Evolutionary conservation across 2,797 vertebrate genomes (phyloP).

Genomic region (Alauda arvensis): DNA sequence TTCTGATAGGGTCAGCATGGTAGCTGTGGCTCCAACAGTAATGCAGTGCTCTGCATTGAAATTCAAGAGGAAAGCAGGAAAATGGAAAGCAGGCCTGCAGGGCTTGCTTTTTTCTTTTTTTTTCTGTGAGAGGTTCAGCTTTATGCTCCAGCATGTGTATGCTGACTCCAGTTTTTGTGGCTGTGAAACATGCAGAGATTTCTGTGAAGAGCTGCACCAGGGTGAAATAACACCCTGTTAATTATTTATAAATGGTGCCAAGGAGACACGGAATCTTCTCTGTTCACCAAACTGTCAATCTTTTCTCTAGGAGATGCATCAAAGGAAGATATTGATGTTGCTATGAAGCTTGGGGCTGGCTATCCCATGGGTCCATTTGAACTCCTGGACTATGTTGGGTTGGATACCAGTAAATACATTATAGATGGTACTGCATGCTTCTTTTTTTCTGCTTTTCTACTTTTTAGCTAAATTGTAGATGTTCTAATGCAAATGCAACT

Average conservation of each 20-base stretch:
- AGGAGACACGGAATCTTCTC: not conserved
- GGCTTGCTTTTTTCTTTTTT: not conserved
- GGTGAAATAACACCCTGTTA: constrained; percentile 33
- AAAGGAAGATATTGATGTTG: constrained; percentile 95
- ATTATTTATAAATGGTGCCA: constrained; percentile 52
- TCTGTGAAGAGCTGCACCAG: constrained; percentile 27
- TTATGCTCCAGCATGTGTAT: not conserved
- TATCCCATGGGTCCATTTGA: constrained; percentile 98
- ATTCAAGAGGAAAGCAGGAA: not conserved
- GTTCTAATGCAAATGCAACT: not conserved
- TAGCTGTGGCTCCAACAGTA: not conserved
- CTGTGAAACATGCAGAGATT: constrained; percentile 28
- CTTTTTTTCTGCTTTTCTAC: not conserved
- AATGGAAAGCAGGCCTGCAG: not conserved
- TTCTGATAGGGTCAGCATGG: not conserved
- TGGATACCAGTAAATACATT: constrained; percentile 93
- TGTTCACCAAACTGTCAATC: constrained; percentile 59
- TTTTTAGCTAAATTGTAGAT: not conserved
- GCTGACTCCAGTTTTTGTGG: constrained; percentile 19
- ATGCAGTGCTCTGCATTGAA: not conserved
- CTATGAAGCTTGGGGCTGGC: constrained; percentile 94
- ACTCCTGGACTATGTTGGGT: constrained; percentile 91
- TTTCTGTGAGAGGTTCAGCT: not conserved
- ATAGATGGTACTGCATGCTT: constrained; percentile 80
- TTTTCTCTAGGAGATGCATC: constrained; percentile 86